Percentiles rank a stretch among this genome's conserved stretches.
phyloP scores from a whole-genome alignment of 2,888 invertebrate genomes.

The Ischnus inquisitorius region DNA sequence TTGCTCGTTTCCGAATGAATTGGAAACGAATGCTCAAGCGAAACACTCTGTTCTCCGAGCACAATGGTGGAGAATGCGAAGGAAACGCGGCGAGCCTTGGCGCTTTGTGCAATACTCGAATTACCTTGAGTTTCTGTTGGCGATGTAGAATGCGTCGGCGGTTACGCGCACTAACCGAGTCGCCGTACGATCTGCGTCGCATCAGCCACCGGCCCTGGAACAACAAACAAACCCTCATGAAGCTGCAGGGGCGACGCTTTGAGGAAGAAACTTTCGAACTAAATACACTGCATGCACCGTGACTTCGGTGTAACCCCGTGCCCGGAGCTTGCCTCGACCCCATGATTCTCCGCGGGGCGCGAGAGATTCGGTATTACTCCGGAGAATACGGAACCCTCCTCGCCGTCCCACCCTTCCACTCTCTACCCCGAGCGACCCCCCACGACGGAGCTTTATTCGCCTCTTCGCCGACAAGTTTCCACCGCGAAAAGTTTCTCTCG shows the following conservation, averaged over 20 bases:
- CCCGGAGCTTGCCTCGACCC: not conserved
- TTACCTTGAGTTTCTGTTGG: conserved; percentile 75
- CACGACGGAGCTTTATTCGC: conserved; percentile 42
- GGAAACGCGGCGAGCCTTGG: no score
- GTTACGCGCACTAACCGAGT: conserved; percentile 78
- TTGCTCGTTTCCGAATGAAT: no score
- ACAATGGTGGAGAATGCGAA: no score
- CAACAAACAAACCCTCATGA: conserved; percentile 75
- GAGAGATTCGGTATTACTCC: conserved; percentile 8
- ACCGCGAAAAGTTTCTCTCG: conserved; percentile 23
- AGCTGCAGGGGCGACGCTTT: conserved; percentile 45
- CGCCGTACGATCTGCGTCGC: conserved; percentile 79
- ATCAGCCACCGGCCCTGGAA: conserved; percentile 80
- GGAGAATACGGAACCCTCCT: not conserved
- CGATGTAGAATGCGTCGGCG: conserved; percentile 75
- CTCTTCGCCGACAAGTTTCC: conserved; percentile 55
- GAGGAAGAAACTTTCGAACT: conserved; percentile 74
- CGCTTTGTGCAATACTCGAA: conserved; percentile 27
- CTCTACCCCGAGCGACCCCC: not conserved
- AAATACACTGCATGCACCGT: conserved; percentile 66
- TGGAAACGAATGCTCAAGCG: no score
- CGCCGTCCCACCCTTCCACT: not conserved
- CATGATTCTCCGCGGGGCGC: conserved; percentile 18
- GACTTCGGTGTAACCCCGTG: conserved; percentile 2
- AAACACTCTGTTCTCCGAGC: no score